Evolutionary conservation across 2,888 invertebrate species (phyloP).

Genomic region (Heliconius erato): DNA sequence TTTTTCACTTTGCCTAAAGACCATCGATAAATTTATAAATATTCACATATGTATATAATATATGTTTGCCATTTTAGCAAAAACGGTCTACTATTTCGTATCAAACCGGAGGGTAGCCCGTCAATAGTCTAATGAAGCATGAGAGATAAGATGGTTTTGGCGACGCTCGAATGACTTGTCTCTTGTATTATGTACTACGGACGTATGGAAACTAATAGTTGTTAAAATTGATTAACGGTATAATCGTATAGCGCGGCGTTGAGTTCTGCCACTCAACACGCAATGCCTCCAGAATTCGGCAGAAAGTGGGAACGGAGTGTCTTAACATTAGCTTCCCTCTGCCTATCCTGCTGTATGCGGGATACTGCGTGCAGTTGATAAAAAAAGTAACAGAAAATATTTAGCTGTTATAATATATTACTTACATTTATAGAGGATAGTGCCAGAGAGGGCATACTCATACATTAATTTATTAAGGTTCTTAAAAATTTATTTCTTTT

Average conservation of each 20-base stretch:
- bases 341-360: no score
- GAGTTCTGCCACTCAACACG: no score
- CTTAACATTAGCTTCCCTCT: no score
- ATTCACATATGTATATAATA: background rate
- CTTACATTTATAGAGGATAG: no score
- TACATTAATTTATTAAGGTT: no score
- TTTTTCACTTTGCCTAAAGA: no score
- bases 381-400: background rate
- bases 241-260: background rate
- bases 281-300: no score
- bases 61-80: background rate
- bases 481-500: no score
- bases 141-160: constrained; percentile 41
- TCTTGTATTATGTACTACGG: constrained; percentile 7
- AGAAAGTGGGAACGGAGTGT: no score
- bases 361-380: no score
- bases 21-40: no score
- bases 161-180: constrained; percentile 40
- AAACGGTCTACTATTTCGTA: constrained; percentile 7
- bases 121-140: constrained; percentile 40
- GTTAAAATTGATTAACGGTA: constrained; percentile 6
- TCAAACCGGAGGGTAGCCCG: constrained; percentile 15
- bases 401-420: background rate
- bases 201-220: constrained; percentile 17
- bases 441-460: no score